Evolutionary conservation across 2,888 invertebrate genomes (phyloP).

Genomic region (Drosophila lutescens): DNA sequence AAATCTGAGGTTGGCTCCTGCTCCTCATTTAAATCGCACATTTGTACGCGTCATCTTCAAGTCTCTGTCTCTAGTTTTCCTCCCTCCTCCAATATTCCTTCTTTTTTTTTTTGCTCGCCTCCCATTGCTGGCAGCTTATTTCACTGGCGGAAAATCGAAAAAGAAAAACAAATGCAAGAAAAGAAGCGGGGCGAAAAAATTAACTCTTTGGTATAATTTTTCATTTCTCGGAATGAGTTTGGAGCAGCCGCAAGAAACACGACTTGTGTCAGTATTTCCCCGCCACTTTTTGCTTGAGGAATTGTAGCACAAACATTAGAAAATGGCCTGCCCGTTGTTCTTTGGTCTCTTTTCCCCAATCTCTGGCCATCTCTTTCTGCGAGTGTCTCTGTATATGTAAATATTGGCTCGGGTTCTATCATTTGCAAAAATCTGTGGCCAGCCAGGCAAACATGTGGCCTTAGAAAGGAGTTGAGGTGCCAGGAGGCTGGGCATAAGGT

Average conservation of each 20-base stretch:
- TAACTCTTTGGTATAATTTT: slow-evolving; percentile 77
- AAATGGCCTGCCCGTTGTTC: slow-evolving; percentile 55
- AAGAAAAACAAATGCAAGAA: slow-evolving; percentile 24
- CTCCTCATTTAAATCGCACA: slow-evolving; percentile 74
- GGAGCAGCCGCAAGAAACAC: slow-evolving; percentile 54
- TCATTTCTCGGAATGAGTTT: slow-evolving; percentile 76
- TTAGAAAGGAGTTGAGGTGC: neutral
- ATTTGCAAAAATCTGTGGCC: slow-evolving; percentile 75
- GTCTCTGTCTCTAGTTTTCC: slow-evolving; percentile 26
- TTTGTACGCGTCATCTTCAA: slow-evolving; percentile 68
- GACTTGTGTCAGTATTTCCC: slow-evolving; percentile 44
- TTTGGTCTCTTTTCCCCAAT: slow-evolving; percentile 21
- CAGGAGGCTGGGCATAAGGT: slow-evolving; percentile 6
- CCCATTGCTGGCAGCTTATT: slow-evolving; percentile 76
- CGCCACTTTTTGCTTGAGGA: slow-evolving; percentile 29
- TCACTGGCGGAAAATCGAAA: slow-evolving; percentile 51
- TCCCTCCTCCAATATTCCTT: slow-evolving; percentile 8
- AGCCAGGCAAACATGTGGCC: slow-evolving; percentile 66
- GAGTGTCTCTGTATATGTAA: slow-evolving; percentile 60
- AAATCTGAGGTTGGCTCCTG: slow-evolving; percentile 36
- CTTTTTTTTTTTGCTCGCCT: slow-evolving; percentile 7
- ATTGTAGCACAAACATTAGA: slow-evolving; percentile 62
- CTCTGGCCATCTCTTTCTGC: slow-evolving; percentile 23
- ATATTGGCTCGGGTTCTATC: slow-evolving; percentile 76
- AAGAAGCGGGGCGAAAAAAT: slow-evolving; percentile 54